Base-by-base conservation (phyloP, 2,888 invertebrate species). In the Leucoma salicis region DNA sequence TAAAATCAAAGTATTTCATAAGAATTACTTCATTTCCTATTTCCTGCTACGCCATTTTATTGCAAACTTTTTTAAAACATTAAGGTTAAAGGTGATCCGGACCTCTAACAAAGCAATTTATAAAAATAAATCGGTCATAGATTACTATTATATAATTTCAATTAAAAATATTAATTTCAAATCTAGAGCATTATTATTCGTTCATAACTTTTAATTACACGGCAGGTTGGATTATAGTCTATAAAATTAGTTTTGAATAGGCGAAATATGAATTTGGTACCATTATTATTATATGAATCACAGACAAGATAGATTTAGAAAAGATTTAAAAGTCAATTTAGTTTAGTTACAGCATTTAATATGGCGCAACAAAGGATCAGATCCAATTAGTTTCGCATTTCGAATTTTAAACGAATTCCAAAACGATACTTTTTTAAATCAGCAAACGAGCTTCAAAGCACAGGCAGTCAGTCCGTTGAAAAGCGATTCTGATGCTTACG, bases 321-420 rank as follows among this genome's bases (percentile, higher is more conserved):
- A 31, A 11, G 15, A 31, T 15, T 11, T 2, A 31, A 31, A 29
- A 29, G 21, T 21, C 8, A 21, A 21, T 21, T 21, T 21, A 21
- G 21, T 21, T 27, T 29, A 13, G 29, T 29, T 29, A 29, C 14
- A 29, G 12, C 29, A 29, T 13, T 13, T 11, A 27, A 27, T 10
- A 29, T 29, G 14, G 29, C 29, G 29, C 13, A 29, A 29, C 29
- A 13, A 11, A 29, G 29, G 29, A 29, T 29, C 29, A 12, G 29
- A 13, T 29, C 29, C 29, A 29, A 29, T 13, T 27, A 27, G 27
- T 27, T 29, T 29, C 29, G 27, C 35, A 38, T 13, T 14, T 28
- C 14, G 15, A 25, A 15, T 40, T 43, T 51, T 50, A 31, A 16
- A 13, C 29, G 29, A 13, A 29, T 29, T 29, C 29, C 29, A 29